Base-by-base conservation (phyloP, 2,797 vertebrate genomes). In the Nasua narica region DNA sequence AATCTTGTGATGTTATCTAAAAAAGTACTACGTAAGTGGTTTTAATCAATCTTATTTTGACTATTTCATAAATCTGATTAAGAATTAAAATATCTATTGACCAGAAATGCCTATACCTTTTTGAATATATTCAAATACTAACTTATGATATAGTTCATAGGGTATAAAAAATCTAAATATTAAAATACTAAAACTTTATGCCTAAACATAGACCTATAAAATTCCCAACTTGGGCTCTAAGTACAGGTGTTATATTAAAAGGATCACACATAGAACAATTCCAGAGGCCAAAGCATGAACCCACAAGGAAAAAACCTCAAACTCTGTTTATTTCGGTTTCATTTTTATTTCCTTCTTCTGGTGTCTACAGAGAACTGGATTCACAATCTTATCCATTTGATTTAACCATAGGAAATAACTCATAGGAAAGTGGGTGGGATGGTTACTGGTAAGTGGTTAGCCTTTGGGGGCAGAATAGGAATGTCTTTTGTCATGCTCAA, bases 41-140 rank as follows among this genome's bases (percentile, higher is more conserved):
- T 97, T 86, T 56, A 48, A 69, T 54, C 6, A 91, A 70, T 7
- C 7, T 74, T 32, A 84, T 67, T 95, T 92, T 87, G 29, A 96
- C 83, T 91, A 81, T 65, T 87, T 95, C 3, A n/a, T 43, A 60
- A 78, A 1, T 88, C 46, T 94, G 67, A 87, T 77, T 85, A 74
- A 94, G n/a, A 95, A 76, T 62, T 91, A 92, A 92, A 96, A 52
- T 86, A 96, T 46, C 43, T 94, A 19, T 23, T 94, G 46, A 50
- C 13, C 15, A 87, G 15, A 96, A 48, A 16, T 91, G 27, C 0
- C 5, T 15, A 81, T 65, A 11, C 0, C 16, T 82, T 89, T 77
- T 81, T 54, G 1, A 85, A 82, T 90, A 67, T 46, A 7, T 60
- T 84, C 86, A 72, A 95, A 69, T 86, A 91, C 7, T 88, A 50